Base-by-base conservation (phyloP, 2,113 vertebrate species). In the Myiagra hebetior region DNA sequence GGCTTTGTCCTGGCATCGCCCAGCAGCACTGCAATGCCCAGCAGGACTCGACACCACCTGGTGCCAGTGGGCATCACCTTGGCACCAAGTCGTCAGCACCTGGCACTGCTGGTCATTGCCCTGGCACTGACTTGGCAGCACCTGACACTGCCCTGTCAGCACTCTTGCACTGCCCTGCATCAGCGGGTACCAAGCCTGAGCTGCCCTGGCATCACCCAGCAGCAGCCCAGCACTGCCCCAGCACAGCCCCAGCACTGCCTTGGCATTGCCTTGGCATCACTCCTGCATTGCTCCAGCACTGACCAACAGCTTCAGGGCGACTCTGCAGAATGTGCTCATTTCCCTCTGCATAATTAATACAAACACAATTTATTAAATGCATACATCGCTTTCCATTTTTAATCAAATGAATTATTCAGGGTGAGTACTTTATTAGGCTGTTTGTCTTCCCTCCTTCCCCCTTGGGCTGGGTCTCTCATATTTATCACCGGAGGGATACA, bases 251-350 rank as follows among this genome's bases (percentile, higher is more conserved):
- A 14, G 11, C 63, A 22, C 19, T 35, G 7, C 55, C 14, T 21
- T 33, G 24, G 41, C 47, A 35, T 15, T 2, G 17, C 42, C 46
- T 24, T n/a, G 24, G 11, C 56, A 14, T 24, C 23, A 15, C 37
- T n/a, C 15, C 13, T 15, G 39, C 26, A 13, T 19, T 75, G 20
- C 39, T 76, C 50, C 44, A 50, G n/a, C 56, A 35, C 21, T 31
- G 44, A 46, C 57, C 73, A 44, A 26, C 24, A n/a, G 27, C 27
- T 37, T 12, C 1, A 1, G 8, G 27, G 20, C 16, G 21, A 35
- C 14, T 30, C 53, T 10, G 11, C 27, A 21, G 4, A 24, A 3
- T 17, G 13, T 7, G 1, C 2, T 50, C 6, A 3, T 30, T 52
- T 46, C 18, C 22, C 17, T 46, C 37, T 13, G 0, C 16, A 5